These are phyloP conservation scores for Tuberolachnus salignus DNA, from an alignment of 2,888 invertebrate genomes.

Conservation along the genomic window DNA sequence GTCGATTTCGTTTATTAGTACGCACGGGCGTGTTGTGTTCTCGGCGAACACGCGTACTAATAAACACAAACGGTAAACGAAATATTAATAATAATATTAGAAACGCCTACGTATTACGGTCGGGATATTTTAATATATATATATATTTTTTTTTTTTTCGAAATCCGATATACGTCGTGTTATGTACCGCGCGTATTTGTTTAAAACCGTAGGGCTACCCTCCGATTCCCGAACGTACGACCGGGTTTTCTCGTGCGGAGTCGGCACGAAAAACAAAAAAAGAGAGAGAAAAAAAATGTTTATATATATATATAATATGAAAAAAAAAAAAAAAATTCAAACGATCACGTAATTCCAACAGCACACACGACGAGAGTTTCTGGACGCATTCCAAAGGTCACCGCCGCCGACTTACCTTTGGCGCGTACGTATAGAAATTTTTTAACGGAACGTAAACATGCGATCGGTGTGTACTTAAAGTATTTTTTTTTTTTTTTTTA, in stretches of 20 bases:
- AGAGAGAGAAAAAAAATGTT: too few relatives aligned
- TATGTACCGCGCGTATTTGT: too few relatives aligned
- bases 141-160: slow-evolving; percentile 5
- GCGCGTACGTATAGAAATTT: not conserved
- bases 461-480: not conserved
- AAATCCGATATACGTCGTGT: not conserved
- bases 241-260: not conserved
- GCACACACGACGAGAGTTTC: not conserved
- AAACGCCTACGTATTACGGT: too few relatives aligned
- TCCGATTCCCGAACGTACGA: slow-evolving; percentile 2
- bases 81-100: too few relatives aligned
- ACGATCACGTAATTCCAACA: slow-evolving; percentile 15
- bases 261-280: not conserved
- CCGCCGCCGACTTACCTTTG: slow-evolving; percentile 25
- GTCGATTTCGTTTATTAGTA: not conserved
- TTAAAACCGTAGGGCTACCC: too few relatives aligned
- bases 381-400: slow-evolving; percentile 48
- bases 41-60: not conserved
- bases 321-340: slow-evolving; percentile 32
- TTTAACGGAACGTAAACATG: slow-evolving; percentile 12
- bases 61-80: too few relatives aligned
- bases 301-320: too few relatives aligned
- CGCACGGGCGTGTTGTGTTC: too few relatives aligned
- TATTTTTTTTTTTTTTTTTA: not conserved
- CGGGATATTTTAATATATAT: too few relatives aligned